phyloP scores from a whole-genome alignment of 2,888 invertebrate genomes.

The Flabesymbios commensalis region DNA sequence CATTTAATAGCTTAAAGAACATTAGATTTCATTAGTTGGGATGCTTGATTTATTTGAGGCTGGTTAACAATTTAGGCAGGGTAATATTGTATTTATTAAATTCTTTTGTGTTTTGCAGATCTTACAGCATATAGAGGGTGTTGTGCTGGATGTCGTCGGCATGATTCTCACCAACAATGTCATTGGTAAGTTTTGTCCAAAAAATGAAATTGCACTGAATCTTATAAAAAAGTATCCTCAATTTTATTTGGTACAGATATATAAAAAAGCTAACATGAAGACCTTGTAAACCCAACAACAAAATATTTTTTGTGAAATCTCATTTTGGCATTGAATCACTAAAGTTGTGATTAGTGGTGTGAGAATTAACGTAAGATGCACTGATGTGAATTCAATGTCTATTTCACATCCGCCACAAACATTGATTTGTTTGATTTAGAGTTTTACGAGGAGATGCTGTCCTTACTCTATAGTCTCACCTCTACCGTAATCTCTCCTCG shows the following conservation, averaged over 20 bases:
- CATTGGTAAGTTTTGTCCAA: slow-evolving; percentile 76
- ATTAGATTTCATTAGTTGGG: neutral
- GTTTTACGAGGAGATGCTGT: slow-evolving; percentile 96
- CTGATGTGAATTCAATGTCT: too few relatives aligned
- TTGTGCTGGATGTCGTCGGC: slow-evolving; percentile 83
- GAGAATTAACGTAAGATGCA: too few relatives aligned
- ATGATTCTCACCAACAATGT: slow-evolving; percentile 73
- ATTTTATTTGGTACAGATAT: too few relatives aligned
- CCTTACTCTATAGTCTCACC: slow-evolving; percentile 88
- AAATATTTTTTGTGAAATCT: too few relatives aligned
- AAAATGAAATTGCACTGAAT: too few relatives aligned
- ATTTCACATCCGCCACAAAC: too few relatives aligned
- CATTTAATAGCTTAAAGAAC: neutral
- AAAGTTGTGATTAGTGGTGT: too few relatives aligned
- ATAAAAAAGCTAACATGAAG: too few relatives aligned
- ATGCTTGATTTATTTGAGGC: neutral
- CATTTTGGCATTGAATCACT: too few relatives aligned
- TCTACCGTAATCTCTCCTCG: slow-evolving; percentile 84
- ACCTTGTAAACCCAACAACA: too few relatives aligned
- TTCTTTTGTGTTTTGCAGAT: slow-evolving; percentile 66
- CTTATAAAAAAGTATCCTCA: too few relatives aligned
- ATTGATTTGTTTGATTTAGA: slow-evolving; percentile 71
- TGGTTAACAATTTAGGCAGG: neutral
- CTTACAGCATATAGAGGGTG: slow-evolving; percentile 85
- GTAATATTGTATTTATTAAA: neutral